A percentile compares a stretch with the other conserved stretches of the same genome.
phyloP scores from a whole-genome alignment of 2,888 invertebrate species.

The Dioctria rufipes region DNA sequence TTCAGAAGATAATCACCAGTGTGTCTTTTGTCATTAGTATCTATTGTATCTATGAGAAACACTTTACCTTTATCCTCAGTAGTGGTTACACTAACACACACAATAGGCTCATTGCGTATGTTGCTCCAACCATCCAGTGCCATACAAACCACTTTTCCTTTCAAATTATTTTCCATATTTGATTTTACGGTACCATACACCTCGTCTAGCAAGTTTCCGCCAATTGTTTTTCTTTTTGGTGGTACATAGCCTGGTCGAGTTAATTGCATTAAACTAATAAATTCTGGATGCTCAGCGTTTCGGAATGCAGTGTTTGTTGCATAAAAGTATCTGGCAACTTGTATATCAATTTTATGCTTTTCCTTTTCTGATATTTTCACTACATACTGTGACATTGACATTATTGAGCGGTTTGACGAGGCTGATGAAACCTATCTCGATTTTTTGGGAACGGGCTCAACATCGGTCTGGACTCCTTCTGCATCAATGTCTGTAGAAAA shows the following conservation, averaged over 20 bases:
- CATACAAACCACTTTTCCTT: not conserved
- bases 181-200: not conserved
- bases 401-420: no score
- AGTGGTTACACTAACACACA: not conserved
- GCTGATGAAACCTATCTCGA: no score
- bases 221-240: not conserved
- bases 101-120: no score
- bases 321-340: slow-evolving; percentile 9
- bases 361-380: no score
- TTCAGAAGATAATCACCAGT: not conserved
- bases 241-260: not conserved
- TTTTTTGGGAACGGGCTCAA: no score
- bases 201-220: not conserved
- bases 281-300: not conserved
- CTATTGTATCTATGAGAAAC: not conserved
- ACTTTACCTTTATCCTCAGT: not conserved
- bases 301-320: not conserved
- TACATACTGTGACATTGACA: no score
- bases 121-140: slow-evolving; percentile 2
- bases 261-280: not conserved
- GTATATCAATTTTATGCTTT: no score
- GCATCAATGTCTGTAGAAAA: no score
- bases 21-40: no score
- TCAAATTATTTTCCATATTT: not conserved
- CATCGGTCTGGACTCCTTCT: no score